Evolutionary conservation across 2,797 vertebrate species (phyloP), one percentile per base, ranked within the genome.

Genomic region (Alauda arvensis): DNA sequence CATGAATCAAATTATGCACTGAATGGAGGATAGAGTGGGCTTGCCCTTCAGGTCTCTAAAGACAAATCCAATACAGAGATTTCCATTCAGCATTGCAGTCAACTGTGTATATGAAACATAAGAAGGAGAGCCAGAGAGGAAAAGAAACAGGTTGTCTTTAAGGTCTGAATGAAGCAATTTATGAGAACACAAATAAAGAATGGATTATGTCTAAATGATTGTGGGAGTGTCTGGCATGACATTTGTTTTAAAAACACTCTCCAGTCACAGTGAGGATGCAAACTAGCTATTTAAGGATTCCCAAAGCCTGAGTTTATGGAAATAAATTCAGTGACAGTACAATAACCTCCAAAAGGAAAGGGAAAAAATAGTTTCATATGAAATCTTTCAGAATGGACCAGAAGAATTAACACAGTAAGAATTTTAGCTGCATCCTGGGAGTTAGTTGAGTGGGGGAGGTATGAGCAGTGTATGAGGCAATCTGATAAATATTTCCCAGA

Each of bases 171-270:
- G 42, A 77, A 87, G 57, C 17, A 83, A 63, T 57, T 91, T 70
- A 81, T 81, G 31, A 83, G 31, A 87, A 89, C 37, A 91, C 40
- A 90, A 89, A 77, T 85, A 85, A 90, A 88, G 74, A 89, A 48
- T 60, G 31, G 39, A 63, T 61, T 83, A 59, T 67, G 29, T 83
- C 53, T 87, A 70, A 91, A 65, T 45, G 49, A 52, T 37, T 79
- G 65, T 51, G 68, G 59, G 28, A 21, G 55, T 76, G 49, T 68
- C 70, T 90, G 74, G 39, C 88, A 77, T 21, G 65, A 79, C 20
- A 67, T 34, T 25, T 93, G 39, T 84, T 93, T 84, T 85, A 65
- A 40, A 91, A 89, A 87, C 42, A 77, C 31, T 74, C n/a, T 82
- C 37, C 56, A 87, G 18, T 60, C 51, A 77, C 43, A 61, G 23